These are phyloP conservation scores for Smithornis capensis DNA, from an alignment of 2,113 vertebrate species.

Conservation along the genomic window DNA sequence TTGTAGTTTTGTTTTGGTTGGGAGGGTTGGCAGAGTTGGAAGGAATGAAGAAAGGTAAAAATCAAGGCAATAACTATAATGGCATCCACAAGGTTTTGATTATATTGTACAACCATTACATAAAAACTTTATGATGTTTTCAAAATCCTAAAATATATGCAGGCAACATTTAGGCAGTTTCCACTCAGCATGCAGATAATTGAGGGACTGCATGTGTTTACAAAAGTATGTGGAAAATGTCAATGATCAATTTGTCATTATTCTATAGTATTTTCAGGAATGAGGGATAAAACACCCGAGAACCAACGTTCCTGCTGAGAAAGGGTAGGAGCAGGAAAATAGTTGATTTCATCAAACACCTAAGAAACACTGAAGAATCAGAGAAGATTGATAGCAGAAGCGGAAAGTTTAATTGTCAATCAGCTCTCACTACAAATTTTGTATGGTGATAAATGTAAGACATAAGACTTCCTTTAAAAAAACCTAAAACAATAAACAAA, in stretches of 20 bases:
- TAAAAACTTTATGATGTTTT: neutral
- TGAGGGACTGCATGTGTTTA: neutral
- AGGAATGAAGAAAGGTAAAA: neutral
- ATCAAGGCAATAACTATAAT: neutral
- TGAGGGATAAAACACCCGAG: neutral
- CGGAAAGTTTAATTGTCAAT: neutral
- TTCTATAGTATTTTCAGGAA: neutral
- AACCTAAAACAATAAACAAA: neutral
- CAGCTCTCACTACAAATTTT: neutral
- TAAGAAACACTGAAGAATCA: neutral
- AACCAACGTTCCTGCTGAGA: neutral
- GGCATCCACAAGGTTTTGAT: neutral
- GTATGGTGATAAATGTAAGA: neutral
- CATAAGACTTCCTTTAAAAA: neutral
- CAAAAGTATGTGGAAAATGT: neutral
- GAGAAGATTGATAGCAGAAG: neutral
- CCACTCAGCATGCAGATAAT: neutral
- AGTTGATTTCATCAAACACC: neutral
- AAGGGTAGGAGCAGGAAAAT: neutral
- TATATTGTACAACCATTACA: neutral
- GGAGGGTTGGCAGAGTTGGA: neutral
- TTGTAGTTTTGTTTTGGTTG: neutral
- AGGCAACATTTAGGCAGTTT: neutral
- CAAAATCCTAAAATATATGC: neutral
- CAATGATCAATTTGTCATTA: neutral